phyloP scores from a whole-genome alignment of 2,113 vertebrate species.

The Ondatra zibethicus region DNA sequence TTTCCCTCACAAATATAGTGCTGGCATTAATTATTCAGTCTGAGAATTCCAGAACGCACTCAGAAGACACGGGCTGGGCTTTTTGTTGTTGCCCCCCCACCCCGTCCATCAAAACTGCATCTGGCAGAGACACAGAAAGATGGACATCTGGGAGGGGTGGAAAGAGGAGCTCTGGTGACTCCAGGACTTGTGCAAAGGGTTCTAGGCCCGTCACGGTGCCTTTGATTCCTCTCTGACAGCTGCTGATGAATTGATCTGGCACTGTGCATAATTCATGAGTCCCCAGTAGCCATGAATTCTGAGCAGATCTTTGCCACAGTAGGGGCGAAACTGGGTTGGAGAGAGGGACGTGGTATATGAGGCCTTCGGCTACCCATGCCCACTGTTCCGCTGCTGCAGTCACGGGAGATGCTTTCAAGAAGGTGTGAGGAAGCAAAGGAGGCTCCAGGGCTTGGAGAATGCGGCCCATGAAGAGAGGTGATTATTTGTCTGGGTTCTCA shows the following conservation, averaged over 20 bases:
- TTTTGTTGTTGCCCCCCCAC: background rate
- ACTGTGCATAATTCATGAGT: constrained; percentile 83
- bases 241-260: constrained; percentile 81
- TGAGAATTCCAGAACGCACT: constrained; percentile 37
- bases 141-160: rapidly evolving
- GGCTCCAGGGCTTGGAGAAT: background rate
- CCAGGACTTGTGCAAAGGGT: background rate
- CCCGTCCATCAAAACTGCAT: constrained; percentile 1
- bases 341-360: background rate
- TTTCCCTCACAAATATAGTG: constrained; percentile 1
- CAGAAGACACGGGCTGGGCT: rapidly evolving
- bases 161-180: background rate
- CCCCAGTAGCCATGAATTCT: constrained; percentile 75
- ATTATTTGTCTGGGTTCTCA: background rate
- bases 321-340: constrained; percentile 44
- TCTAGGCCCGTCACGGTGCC: constrained; percentile 66
- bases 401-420: background rate
- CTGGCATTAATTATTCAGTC: constrained; percentile 68
- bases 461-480: background rate
- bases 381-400: background rate
- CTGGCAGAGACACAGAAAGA: background rate
- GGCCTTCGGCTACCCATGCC: rapidly evolving
- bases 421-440: background rate
- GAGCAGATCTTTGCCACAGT: constrained; percentile 25
- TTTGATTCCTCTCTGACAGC: constrained; percentile 84